phyloP scores from a whole-genome alignment of 2,888 invertebrate genomes.

The Caenorhabditis uteleia region DNA sequence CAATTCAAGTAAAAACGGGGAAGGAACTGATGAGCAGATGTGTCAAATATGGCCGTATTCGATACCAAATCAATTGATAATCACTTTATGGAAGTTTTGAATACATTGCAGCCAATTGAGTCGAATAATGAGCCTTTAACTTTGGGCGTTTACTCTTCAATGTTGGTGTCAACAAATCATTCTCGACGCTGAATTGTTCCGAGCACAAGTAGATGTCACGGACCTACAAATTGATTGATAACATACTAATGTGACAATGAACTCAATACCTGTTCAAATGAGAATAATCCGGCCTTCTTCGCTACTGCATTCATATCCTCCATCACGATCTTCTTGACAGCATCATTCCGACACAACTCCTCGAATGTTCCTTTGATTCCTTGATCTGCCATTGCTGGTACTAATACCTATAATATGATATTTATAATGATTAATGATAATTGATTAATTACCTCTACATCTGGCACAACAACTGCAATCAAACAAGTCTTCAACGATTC shows the following conservation, averaged over 20 bases:
- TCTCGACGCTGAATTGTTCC: conserved; percentile 93
- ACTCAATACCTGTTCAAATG: conserved; percentile 97
- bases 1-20: not conserved
- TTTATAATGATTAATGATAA: not conserved
- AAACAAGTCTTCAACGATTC: conserved; percentile 92
- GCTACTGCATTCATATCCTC: conserved; percentile 89
- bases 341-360: conserved; percentile 56
- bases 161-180: conserved; percentile 92
- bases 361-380: conserved; percentile 48
- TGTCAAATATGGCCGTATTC: too few relatives aligned
- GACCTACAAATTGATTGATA: conserved; percentile 67
- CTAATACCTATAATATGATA: conserved; percentile 43
- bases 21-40: conserved; percentile 7
- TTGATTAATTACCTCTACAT: conserved; percentile 71
- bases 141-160: conserved; percentile 88
- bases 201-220: conserved; percentile 90
- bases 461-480: conserved; percentile 92
- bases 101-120: conserved; percentile 58
- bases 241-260: too few relatives aligned
- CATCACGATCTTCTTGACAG: conserved; percentile 85
- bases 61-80: too few relatives aligned
- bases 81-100: conserved; percentile 41
- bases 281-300: conserved; percentile 87
- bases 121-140: conserved; percentile 57
- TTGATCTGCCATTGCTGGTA: conserved; percentile 45